A percentile compares a stretch with the other conserved stretches of the same genome.
Conservation (phyloP, 2,888 invertebrate species). For the Sesamia inferens region DNA sequence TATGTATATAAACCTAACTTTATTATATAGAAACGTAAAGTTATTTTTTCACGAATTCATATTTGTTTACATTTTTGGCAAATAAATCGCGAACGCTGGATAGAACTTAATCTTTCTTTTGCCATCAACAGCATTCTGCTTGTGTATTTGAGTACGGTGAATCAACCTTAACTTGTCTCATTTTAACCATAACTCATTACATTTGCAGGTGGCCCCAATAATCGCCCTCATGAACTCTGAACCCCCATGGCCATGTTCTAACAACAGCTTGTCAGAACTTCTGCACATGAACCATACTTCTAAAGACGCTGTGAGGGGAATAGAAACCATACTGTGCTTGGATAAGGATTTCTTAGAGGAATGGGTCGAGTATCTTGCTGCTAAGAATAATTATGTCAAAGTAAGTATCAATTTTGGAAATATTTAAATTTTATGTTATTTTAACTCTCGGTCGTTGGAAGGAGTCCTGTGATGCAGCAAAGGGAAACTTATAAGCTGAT, state of each 20-base stretch:
- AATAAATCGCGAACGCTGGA: no score
- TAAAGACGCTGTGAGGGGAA: constrained; percentile 77
- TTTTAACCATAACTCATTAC: no score
- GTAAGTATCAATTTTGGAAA: constrained; percentile 69
- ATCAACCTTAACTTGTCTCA: no score
- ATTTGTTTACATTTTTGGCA: no score
- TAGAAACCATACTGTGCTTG: constrained; percentile 87
- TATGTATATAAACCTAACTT: no score
- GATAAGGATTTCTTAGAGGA: constrained; percentile 79
- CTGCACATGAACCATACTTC: constrained; percentile 74
- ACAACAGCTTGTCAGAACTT: constrained; percentile 77
- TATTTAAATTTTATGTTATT: neutral
- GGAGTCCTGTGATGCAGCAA: no score
- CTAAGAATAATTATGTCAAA: constrained; percentile 68
- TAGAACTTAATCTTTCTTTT: neutral
- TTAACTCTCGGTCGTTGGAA: no score
- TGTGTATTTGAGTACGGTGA: neutral
- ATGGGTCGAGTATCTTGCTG: constrained; percentile 80
- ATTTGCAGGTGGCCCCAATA: constrained; percentile 80
- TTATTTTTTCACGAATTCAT: no score
- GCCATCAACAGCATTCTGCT: neutral
- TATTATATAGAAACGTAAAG: no score
- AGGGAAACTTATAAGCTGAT: no score
- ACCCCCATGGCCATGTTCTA: constrained; percentile 88
- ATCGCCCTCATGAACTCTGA: constrained; percentile 80